phyloP scores from a whole-genome alignment of 2,797 vertebrate genomes.

The Staurois parvus region DNA sequence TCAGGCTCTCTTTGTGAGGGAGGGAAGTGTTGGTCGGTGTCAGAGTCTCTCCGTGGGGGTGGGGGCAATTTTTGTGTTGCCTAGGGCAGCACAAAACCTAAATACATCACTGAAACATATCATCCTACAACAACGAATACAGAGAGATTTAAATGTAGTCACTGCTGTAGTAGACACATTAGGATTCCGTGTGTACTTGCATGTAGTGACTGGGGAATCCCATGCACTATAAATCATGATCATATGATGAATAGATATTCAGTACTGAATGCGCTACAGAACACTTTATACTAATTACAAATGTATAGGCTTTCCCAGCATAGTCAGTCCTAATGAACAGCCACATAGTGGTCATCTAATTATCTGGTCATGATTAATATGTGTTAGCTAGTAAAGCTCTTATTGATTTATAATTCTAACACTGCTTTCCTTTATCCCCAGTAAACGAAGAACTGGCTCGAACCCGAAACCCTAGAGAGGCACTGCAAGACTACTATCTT shows the following conservation, averaged over 20 bases:
- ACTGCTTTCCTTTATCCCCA: conserved; percentile 28
- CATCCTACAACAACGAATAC: too few relatives aligned
- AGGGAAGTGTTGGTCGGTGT: too few relatives aligned
- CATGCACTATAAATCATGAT: not conserved
- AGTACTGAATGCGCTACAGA: not conserved
- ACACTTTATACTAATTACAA: not conserved
- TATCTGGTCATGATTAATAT: not conserved
- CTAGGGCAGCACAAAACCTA: too few relatives aligned
- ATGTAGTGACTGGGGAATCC: not conserved
- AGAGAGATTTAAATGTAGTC: too few relatives aligned
- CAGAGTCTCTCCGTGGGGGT: too few relatives aligned
- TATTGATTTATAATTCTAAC: not conserved
- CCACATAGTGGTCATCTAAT: not conserved
- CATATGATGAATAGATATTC: too few relatives aligned
- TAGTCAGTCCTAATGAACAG: not conserved
- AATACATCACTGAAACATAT: too few relatives aligned
- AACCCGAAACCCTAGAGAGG: conserved; percentile 16
- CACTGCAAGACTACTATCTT: conserved; percentile 39
- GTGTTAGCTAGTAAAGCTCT: not conserved
- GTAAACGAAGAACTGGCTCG: conserved; percentile 46
- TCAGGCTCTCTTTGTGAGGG: too few relatives aligned
- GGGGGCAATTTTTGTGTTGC: too few relatives aligned
- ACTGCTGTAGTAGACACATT: not conserved
- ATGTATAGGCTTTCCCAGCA: not conserved
- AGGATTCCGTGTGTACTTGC: not conserved